These are phyloP conservation scores for Malaclemys terrapin DNA, from an alignment of 2,113 vertebrate species.

Conservation along the genomic window DNA sequence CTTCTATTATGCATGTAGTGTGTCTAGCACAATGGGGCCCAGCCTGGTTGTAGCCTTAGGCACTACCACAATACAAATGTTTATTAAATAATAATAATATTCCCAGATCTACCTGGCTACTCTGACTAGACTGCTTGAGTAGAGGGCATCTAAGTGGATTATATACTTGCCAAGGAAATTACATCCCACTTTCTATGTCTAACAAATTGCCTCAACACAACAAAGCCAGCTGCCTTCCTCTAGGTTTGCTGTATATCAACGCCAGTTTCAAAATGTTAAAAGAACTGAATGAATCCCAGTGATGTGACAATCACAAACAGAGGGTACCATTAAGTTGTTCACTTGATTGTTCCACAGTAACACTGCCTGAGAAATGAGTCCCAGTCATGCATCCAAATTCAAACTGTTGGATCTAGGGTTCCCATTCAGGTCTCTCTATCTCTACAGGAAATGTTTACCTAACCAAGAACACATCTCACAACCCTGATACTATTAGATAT, in stretches of 20 bases:
- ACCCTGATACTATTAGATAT: background rate
- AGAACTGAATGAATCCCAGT: background rate
- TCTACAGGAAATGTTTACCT: background rate
- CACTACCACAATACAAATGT: background rate
- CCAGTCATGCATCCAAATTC: background rate
- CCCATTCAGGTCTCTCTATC: background rate
- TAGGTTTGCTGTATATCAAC: background rate
- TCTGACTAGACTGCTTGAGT: background rate
- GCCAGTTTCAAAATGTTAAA: background rate
- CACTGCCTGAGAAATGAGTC: background rate
- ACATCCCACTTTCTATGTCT: background rate
- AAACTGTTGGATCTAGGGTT: background rate
- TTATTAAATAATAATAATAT: background rate
- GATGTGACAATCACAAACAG: background rate
- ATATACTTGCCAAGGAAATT: background rate
- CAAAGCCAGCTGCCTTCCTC: fast-evolving
- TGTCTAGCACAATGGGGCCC: background rate
- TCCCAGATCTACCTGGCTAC: background rate
- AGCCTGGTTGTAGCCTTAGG: background rate
- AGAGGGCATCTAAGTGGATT: background rate
- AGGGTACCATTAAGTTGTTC: background rate
- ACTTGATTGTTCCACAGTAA: fast-evolving
- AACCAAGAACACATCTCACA: background rate
- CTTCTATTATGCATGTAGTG: background rate
- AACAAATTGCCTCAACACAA: background rate